These are phyloP conservation scores for Macroramphosus scolopax DNA, from an alignment of 2,797 vertebrate genomes.

Conservation along the genomic window DNA sequence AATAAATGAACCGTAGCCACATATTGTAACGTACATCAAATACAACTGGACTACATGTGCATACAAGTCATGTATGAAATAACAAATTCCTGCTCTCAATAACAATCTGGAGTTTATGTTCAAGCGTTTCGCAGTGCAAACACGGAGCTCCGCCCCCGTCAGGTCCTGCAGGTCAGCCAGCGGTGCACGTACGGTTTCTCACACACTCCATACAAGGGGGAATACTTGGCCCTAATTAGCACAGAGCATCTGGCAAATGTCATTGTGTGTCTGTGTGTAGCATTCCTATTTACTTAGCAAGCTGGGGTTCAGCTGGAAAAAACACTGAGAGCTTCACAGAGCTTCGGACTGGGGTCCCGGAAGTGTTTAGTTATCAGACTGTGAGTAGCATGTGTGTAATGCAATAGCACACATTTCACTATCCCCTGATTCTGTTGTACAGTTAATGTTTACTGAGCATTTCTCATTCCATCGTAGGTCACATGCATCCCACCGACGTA, in stretches of 20 bases:
- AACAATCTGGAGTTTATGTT: constrained; percentile 55
- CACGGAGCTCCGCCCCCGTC: constrained; percentile 63
- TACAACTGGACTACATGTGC: too few species aligned
- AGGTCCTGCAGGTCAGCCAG: constrained; percentile 73
- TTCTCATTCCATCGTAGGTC: constrained; percentile 35
- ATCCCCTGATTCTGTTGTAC: constrained; percentile 37
- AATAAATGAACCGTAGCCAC: too few species aligned
- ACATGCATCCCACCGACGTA: constrained; percentile 16
- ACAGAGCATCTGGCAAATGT: constrained; percentile 91
- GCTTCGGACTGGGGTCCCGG: constrained; percentile 43
- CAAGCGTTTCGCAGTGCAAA: constrained; percentile 63
- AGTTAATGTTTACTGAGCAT: constrained; percentile 31
- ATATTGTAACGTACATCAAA: too few species aligned
- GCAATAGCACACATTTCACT: constrained; percentile 46
- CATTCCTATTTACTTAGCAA: constrained; percentile 87
- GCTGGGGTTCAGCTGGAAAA: constrained; percentile 66
- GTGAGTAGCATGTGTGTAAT: constrained; percentile 61
- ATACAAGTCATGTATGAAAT: too few species aligned
- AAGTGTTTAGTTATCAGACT: constrained; percentile 51
- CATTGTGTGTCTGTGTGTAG: constrained; percentile 81
- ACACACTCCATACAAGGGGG: constrained; percentile 79
- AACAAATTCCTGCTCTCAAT: constrained; percentile 49
- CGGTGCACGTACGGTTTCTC: constrained; percentile 82
- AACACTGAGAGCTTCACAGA: constrained; percentile 40
- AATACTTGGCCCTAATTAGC: constrained; percentile 86